Conservation (phyloP, 2,113 vertebrate genomes). For the Psammodynastes pulverulentus region DNA sequence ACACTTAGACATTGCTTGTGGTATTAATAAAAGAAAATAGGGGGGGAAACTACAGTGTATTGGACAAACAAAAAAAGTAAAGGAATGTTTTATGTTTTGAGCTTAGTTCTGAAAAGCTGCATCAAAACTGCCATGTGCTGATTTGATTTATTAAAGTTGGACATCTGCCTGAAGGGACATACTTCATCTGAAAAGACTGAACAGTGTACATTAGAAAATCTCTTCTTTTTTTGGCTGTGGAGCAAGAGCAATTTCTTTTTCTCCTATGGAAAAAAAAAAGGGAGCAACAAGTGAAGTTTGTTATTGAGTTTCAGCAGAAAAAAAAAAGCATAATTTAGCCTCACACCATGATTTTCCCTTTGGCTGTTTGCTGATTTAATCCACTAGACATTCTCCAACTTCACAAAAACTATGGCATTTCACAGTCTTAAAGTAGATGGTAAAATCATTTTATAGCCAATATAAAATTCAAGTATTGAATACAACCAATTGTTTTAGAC, state of each 20-base stretch:
- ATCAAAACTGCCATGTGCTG: conserved; percentile 19
- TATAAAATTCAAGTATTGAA: not conserved
- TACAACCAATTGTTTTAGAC: not conserved
- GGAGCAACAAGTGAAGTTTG: not conserved
- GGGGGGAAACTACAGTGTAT: not conserved
- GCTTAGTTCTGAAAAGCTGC: conserved; percentile 18
- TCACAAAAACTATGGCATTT: not conserved
- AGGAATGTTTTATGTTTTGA: conserved; percentile 23
- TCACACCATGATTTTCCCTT: not conserved
- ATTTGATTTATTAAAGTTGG: conserved; percentile 34
- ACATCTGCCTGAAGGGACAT: conserved; percentile 26
- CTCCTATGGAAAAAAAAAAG: not conserved
- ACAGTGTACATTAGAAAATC: conserved; percentile 1
- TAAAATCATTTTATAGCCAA: not conserved
- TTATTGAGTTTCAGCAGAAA: not conserved
- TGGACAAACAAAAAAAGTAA: conserved; percentile 13
- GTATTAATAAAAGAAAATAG: conserved; percentile 29
- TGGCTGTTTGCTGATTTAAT: not conserved
- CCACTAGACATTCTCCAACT: not conserved
- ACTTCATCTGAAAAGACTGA: conserved; percentile 13
- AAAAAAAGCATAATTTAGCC: not conserved
- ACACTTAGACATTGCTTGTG: conserved; percentile 8
- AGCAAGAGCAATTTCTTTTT: not conserved
- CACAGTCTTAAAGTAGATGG: not conserved
- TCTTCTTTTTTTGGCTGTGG: not conserved